Evolutionary conservation across 2,113 vertebrate genomes (phyloP).

Genomic region (Scopus umbretta): DNA sequence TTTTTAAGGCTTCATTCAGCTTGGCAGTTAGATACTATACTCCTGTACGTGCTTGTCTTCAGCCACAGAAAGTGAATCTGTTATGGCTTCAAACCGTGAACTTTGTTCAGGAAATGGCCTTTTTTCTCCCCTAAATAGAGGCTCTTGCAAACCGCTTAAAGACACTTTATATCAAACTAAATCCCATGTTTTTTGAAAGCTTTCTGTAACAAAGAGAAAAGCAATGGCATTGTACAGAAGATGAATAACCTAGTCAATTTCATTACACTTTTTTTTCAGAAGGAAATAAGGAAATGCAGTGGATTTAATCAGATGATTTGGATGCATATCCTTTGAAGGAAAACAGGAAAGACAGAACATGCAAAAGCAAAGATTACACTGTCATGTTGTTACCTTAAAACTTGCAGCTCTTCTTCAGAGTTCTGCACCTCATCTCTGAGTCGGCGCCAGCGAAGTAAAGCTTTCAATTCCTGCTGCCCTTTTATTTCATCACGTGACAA

Average conservation of each 20-base stretch:
- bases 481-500: conserved; percentile 69
- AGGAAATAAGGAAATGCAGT: conserved; percentile 28
- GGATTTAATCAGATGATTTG: neutral
- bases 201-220: neutral
- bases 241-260: neutral
- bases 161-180: conserved; percentile 18
- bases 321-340: neutral
- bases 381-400: conserved; percentile 81
- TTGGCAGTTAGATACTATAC: neutral
- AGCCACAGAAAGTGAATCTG: conserved; percentile 12
- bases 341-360: neutral
- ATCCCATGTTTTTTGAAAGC: neutral
- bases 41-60: neutral
- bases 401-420: conserved; percentile 86
- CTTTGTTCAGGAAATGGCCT: conserved; percentile 29
- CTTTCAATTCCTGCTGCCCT: conserved; percentile 82
- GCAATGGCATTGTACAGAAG: neutral
- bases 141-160: conserved; percentile 26
- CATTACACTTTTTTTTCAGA: conserved; percentile 9
- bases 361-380: neutral
- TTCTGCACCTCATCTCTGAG: conserved; percentile 88
- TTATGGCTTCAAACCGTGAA: conserved; percentile 17
- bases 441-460: conserved; percentile 84
- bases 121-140: neutral
- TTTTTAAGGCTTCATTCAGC: conserved; percentile 6